A percentile compares a stretch with the other conserved stretches of the same genome.
Conservation (phyloP, 2,113 vertebrate species). For the Oceanites oceanicus region DNA sequence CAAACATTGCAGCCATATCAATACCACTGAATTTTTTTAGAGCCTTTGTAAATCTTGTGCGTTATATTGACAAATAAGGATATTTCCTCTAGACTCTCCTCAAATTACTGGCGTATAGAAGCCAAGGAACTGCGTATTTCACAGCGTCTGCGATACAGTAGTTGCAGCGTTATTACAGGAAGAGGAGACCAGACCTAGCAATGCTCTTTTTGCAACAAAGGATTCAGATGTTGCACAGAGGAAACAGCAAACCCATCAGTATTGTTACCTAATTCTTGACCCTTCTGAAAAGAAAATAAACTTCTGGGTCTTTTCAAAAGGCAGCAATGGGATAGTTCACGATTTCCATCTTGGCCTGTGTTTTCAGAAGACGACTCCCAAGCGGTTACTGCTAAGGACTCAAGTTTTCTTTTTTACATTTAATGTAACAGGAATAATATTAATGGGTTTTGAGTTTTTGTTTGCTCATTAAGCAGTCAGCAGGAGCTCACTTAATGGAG, state of each 20-base stretch:
- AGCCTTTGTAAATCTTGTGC: background rate
- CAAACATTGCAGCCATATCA: background rate
- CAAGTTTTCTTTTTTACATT: background rate
- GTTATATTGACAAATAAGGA: background rate
- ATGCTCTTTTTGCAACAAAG: background rate
- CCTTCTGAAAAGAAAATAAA: background rate
- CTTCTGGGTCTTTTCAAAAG: background rate
- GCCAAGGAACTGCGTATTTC: background rate
- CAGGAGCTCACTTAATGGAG: constrained; percentile 49
- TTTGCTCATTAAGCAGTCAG: constrained; percentile 60
- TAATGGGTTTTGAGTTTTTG: constrained; percentile 3
- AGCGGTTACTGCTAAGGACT: background rate
- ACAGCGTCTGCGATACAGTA: accelerated
- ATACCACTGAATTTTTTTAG: background rate
- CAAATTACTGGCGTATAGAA: background rate
- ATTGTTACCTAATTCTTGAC: background rate
- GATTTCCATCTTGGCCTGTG: background rate
- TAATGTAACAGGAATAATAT: constrained; percentile 22
- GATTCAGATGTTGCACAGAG: background rate
- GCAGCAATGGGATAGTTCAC: background rate
- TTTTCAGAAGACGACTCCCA: background rate
- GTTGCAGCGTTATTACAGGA: background rate
- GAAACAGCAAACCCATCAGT: background rate
- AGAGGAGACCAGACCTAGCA: background rate
- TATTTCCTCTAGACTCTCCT: background rate